phyloP scores from a whole-genome alignment of 2,113 vertebrate species.

The Megaptera novaeangliae region DNA sequence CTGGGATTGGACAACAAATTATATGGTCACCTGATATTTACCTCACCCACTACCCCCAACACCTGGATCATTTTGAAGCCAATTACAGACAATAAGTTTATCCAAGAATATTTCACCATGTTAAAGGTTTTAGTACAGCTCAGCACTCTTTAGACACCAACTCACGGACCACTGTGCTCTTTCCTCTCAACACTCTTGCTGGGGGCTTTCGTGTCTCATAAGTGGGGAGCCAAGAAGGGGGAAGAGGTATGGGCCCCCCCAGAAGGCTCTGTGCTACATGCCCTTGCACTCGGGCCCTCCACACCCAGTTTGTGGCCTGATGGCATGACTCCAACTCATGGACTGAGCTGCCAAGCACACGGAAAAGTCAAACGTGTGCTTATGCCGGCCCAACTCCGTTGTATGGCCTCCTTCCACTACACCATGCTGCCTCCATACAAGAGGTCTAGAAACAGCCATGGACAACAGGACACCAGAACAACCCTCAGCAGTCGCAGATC shows the following conservation, averaged over 20 bases:
- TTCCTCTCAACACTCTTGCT: not conserved
- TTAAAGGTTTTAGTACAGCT: not conserved
- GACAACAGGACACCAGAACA: not conserved
- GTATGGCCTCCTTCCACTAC: fast-evolving
- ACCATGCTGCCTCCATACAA: not conserved
- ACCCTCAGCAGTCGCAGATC: not conserved
- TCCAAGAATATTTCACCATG: not conserved
- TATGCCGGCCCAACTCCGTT: not conserved
- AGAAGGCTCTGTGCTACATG: not conserved
- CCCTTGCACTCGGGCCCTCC: not conserved
- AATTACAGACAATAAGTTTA: not conserved
- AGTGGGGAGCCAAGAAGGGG: not conserved
- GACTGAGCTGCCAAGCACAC: not conserved
- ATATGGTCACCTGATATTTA: not conserved
- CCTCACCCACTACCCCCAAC: not conserved
- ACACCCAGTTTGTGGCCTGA: not conserved
- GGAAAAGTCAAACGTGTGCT: not conserved
- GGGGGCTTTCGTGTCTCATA: not conserved
- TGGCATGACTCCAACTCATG: not conserved
- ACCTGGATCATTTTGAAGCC: constrained; percentile 12
- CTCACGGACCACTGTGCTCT: not conserved
- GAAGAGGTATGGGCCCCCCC: not conserved
- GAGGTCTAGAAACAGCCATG: not conserved
- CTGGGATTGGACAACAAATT: not conserved
- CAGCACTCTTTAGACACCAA: not conserved